Conservation (phyloP, 2,888 invertebrate genomes). For the Lasioglossum leucozonium region DNA sequence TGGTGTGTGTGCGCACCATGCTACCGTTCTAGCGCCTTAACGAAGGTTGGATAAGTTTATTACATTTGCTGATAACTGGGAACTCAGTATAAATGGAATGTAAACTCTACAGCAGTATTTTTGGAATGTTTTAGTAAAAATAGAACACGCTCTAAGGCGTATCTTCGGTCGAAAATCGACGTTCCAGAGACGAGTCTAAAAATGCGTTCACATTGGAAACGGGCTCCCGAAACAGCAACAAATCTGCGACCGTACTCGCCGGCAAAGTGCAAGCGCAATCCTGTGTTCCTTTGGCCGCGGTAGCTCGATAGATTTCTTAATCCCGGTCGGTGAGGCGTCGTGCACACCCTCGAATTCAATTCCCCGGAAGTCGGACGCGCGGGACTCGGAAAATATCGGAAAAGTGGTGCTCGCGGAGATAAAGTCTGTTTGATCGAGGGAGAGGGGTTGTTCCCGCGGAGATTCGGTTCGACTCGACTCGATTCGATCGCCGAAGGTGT, state of each 20-base stretch:
- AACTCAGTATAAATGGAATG: no score
- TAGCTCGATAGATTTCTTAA: conserved; percentile 7
- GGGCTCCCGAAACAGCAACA: neutral
- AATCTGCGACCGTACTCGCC: neutral
- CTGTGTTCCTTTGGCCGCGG: neutral
- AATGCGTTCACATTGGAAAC: neutral
- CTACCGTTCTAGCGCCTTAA: no score
- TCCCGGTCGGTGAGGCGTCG: neutral
- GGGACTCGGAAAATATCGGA: conserved; percentile 16
- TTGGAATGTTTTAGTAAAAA: no score
- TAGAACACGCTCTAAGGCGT: neutral
- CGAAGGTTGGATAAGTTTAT: no score
- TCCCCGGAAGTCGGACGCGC: conserved; percentile 10
- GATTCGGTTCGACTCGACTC: conserved; percentile 49
- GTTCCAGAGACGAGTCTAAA: neutral
- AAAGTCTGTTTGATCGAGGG: conserved; percentile 13
- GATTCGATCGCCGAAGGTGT: conserved; percentile 27
- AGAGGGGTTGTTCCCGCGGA: conserved; percentile 24
- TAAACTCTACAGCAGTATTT: no score
- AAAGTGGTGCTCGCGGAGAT: conserved; percentile 14
- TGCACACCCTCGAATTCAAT: conserved; percentile 18
- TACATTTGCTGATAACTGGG: no score
- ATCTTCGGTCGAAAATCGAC: neutral
- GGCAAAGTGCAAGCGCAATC: neutral
- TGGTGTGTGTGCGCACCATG: no score